These are phyloP conservation scores for Microplitis manilae DNA, from an alignment of 2,888 invertebrate species.

Conservation along the genomic window DNA sequence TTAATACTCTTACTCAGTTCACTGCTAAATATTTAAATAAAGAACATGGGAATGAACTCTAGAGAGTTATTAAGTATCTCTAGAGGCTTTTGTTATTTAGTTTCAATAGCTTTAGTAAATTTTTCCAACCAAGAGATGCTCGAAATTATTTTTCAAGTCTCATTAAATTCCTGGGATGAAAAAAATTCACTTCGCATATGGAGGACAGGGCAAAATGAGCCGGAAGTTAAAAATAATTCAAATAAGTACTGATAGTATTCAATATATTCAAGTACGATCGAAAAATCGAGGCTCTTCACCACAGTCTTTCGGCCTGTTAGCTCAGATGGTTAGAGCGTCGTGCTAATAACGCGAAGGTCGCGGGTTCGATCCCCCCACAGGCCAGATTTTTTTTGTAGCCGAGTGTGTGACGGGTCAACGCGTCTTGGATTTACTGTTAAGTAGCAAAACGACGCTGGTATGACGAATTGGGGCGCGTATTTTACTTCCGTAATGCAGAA, in stretches of 20 bases:
- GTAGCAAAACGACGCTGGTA: no score
- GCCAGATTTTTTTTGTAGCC: constrained; percentile 50
- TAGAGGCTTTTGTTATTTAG: neutral
- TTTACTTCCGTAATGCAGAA: no score
- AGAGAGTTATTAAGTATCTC: neutral
- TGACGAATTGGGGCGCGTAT: no score
- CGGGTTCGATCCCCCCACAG: constrained; percentile 66
- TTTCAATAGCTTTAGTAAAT: constrained; percentile 6
- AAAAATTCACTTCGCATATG: neutral
- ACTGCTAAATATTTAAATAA: no score
- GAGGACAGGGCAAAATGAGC: neutral
- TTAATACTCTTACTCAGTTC: no score
- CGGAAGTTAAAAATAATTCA: no score
- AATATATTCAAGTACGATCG: no score
- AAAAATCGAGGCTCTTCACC: no score
- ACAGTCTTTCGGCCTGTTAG: constrained; percentile 46
- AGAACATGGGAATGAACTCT: neutral
- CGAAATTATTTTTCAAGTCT: constrained; percentile 71
- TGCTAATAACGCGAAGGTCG: constrained; percentile 68
- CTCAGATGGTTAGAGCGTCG: constrained; percentile 67
- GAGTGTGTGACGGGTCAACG: no score
- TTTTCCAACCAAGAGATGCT: constrained; percentile 37
- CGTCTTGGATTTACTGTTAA: no score
- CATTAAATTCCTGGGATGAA: neutral
- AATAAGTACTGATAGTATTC: no score